phyloP scores from a whole-genome alignment of 2,888 invertebrate species.

The Tipula unca region DNA sequence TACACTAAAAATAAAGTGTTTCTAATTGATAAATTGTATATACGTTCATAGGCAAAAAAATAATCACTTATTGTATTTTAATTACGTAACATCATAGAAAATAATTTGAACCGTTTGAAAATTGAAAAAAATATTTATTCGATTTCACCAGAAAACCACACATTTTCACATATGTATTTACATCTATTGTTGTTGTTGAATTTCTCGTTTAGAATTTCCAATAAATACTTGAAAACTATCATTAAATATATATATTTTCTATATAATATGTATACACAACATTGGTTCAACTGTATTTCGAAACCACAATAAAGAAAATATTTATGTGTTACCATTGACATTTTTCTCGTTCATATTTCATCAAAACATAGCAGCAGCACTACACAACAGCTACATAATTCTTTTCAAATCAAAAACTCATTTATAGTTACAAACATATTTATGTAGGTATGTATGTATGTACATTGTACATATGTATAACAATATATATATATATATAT shows the following conservation, averaged over 20 bases:
- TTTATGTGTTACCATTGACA: neutral
- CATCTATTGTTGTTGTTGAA: neutral
- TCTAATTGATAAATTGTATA: too few species aligned
- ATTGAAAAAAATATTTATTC: neutral
- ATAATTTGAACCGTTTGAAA: neutral
- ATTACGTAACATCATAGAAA: neutral
- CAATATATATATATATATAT: neutral
- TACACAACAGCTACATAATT: neutral
- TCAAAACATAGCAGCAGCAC: neutral
- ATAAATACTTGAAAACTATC: neutral
- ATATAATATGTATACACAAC: neutral
- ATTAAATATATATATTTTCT: neutral
- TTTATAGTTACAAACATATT: neutral
- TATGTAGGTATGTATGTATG: too few species aligned
- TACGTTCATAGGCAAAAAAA: too few species aligned
- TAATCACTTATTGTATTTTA: neutral
- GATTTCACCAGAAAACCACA: neutral
- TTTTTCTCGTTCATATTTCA: neutral
- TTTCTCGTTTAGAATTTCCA: neutral
- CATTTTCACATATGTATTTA: neutral
- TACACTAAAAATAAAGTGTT: too few species aligned
- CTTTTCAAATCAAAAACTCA: neutral
- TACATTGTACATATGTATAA: too few species aligned
- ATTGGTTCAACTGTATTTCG: neutral
- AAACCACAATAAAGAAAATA: neutral